Evolutionary conservation across 1,140 invertebrate genomes (phyloP).

Genomic region (Bombus polaris): DNA sequence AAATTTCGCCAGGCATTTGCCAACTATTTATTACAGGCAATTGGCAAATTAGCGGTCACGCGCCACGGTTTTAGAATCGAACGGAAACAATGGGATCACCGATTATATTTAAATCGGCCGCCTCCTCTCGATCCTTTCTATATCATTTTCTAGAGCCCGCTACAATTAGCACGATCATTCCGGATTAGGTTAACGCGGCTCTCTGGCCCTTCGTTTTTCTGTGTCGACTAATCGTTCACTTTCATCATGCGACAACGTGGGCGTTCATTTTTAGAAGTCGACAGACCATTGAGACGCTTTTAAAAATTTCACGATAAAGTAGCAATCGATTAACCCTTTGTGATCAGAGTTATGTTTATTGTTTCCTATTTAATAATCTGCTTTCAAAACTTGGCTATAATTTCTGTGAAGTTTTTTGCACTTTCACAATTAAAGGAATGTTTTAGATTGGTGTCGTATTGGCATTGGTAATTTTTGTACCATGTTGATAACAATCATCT

Average conservation of each 20-base stretch:
- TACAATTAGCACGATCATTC: not conserved
- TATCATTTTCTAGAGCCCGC: conserved; percentile 30
- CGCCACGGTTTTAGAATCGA: conserved; percentile 60
- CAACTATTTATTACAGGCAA: conserved; percentile 64
- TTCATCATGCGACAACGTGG: not conserved
- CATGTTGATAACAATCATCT: too few relatives aligned
- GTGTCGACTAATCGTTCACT: not conserved
- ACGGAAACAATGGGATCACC: conserved; percentile 55
- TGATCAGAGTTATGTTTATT: too few relatives aligned
- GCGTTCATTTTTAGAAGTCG: not conserved
- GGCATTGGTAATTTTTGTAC: too few relatives aligned
- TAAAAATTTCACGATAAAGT: too few relatives aligned
- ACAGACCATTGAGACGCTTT: too few relatives aligned
- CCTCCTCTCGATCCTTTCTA: conserved; percentile 30
- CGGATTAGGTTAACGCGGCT: not conserved
- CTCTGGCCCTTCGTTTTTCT: not conserved
- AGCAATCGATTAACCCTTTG: too few relatives aligned
- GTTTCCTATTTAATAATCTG: too few relatives aligned
- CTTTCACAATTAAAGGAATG: too few relatives aligned
- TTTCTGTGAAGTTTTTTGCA: too few relatives aligned
- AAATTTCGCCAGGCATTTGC: conserved; percentile 47
- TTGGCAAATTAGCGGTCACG: conserved; percentile 62
- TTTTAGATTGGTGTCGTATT: too few relatives aligned
- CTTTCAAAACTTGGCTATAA: too few relatives aligned
- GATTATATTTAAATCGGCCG: conserved; percentile 62